Conservation (phyloP, 2,888 invertebrate species). For the Germaria angustata region DNA sequence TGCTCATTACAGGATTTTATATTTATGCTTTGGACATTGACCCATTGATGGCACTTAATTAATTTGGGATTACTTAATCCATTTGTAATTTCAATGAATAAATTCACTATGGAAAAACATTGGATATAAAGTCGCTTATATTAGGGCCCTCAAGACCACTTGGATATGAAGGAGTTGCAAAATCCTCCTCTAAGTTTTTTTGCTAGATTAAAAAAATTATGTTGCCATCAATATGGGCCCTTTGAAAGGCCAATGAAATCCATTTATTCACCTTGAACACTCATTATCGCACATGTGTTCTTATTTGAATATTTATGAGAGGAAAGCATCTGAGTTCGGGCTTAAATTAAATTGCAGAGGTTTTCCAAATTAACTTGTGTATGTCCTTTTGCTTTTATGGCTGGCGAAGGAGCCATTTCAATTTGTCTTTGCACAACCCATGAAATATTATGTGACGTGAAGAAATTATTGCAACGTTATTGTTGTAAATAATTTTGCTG, state of each 20-base stretch:
- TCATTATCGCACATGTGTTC: neutral
- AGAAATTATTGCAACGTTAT: conserved; percentile 51
- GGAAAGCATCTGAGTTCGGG: neutral
- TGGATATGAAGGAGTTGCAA: no score
- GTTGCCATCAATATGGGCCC: neutral
- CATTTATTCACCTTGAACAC: no score
- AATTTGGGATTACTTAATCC: no score
- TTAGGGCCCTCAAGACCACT: no score
- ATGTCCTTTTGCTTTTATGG: conserved; percentile 19
- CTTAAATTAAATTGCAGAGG: conserved; percentile 4
- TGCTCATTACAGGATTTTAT: no score
- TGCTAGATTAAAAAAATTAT: no score
- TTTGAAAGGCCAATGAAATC: neutral
- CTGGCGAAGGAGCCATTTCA: neutral
- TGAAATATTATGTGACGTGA: conserved; percentile 45
- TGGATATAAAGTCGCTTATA: no score
- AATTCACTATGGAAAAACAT: no score
- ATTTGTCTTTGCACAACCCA: neutral
- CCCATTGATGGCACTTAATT: no score
- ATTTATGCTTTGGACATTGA: no score
- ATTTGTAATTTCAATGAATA: no score
- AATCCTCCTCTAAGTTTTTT: no score
- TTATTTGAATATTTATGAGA: neutral
- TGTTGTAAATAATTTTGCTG: conserved; percentile 54
- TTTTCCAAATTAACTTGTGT: conserved; percentile 11